These are phyloP conservation scores for Elgaria multicarinata DNA, from an alignment of 2,113 vertebrate species.

Conservation along the genomic window DNA sequence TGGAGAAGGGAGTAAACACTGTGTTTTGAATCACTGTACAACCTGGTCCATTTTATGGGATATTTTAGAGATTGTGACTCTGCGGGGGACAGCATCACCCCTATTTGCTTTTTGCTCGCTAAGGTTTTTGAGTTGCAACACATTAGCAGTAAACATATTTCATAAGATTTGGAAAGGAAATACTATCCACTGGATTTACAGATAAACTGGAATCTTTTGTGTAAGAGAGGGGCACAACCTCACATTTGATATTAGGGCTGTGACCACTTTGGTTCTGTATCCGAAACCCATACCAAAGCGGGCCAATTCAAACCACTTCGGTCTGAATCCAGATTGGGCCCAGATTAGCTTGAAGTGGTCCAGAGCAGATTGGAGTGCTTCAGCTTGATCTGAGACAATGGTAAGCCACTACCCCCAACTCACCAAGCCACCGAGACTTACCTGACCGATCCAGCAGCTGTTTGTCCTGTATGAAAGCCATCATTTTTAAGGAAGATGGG, in stretches of 20 bases:
- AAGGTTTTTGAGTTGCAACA: not conserved
- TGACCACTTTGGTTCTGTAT: too few relatives aligned
- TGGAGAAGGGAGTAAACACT: not conserved
- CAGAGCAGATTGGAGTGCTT: too few relatives aligned
- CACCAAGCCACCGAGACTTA: too few relatives aligned
- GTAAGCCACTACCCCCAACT: too few relatives aligned
- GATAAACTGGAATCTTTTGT: not conserved
- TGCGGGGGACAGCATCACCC: not conserved
- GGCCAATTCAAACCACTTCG: too few relatives aligned
- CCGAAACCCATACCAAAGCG: too few relatives aligned
- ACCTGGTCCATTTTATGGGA: not conserved
- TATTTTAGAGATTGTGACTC: not conserved
- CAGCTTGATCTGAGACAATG: too few relatives aligned
- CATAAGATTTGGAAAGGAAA: not conserved
- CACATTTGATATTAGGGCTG: not conserved
- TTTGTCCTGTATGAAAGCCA: too few relatives aligned
- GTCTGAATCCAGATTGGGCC: too few relatives aligned
- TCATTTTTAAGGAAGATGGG: too few relatives aligned
- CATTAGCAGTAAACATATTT: not conserved
- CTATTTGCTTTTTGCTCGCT: not conserved
- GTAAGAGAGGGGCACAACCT: not conserved
- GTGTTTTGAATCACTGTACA: not conserved
- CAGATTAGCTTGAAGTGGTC: too few relatives aligned
- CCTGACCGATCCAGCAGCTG: too few relatives aligned
- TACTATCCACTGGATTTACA: not conserved